Evolutionary conservation across 1,140 invertebrate genomes (phyloP), one percentile per base, ranked within the genome.

Genomic region (Periplaneta americana): DNA sequence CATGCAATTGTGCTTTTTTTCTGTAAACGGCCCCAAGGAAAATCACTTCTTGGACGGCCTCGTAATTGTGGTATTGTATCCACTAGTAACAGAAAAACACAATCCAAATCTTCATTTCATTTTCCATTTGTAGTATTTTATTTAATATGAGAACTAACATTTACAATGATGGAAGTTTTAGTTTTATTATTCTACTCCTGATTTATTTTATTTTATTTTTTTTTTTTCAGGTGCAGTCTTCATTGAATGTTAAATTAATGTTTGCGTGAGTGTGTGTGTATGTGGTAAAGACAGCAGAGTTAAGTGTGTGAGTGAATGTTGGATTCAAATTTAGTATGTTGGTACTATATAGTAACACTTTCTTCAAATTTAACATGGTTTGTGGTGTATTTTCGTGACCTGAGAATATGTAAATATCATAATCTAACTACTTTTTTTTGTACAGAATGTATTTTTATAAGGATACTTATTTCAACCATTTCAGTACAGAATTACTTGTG

Each of bases 371-470:
- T 5, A 48, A 18, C 6, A 15, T 48, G 22, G 2, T 48, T 36
- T 76, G 48, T 32, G 37, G 82, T 75, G 10, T 32, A 82, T 78
- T 79, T 82, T 81, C 75, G 74, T 33, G 32, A 28, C 74, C n/a
- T 81, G 33, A 39, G n/a, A 82, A 31, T 74, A 80, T 77, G 48
- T 82, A 79, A 34, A 33, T 35, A 37, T 37, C n/a, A 18, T 34
- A 74, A 15, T 11, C n/a, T 66, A 15, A 81, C 33, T 57, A 15
- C 15, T 39, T 28, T 28, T 18, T 22, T 79, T 35, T 34, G 37
- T 34, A 78, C 66, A 74, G 34, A 35, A 31, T 75, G 77, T 83
- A 34, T 78, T 57, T 66, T 83, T 75, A 22, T 31, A 34, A 66
- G 48, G 28, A n/a, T n/a, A 6, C n/a, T n/a, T n/a, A n/a, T n/a